These are phyloP conservation scores for Diaprepes abbreviatus DNA, from an alignment of 2,888 invertebrate genomes.

Conservation along the genomic window DNA sequence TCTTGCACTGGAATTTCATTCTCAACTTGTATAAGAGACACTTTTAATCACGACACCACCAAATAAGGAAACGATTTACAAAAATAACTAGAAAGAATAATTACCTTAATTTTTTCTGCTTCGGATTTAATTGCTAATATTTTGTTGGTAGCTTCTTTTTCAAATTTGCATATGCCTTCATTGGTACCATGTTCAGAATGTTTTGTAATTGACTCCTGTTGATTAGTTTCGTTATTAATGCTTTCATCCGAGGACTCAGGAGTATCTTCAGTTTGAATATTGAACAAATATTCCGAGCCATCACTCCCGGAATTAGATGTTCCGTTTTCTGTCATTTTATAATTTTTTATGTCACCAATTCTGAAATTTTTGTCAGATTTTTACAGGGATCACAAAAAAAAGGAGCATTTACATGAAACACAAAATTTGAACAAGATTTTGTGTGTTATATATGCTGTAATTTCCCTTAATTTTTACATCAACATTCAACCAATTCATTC, in stretches of 20 bases:
- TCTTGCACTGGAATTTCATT: no score
- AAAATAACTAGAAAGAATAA: no score
- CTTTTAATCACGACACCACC: no score
- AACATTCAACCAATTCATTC: no score
- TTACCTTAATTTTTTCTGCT: slow-evolving; percentile 41
- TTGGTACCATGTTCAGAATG: not conserved
- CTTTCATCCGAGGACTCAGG: slow-evolving; percentile 23
- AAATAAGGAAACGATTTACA: no score
- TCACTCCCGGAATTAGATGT: not conserved
- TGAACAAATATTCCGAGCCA: slow-evolving; percentile 30
- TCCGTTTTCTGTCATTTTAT: slow-evolving; percentile 31
- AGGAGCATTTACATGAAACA: no score
- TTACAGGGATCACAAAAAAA: no score
- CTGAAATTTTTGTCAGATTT: no score
- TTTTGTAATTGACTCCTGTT: not conserved
- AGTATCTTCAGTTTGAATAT: slow-evolving; percentile 34
- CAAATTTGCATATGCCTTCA: slow-evolving; percentile 14
- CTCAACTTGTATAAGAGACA: no score
- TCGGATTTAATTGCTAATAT: slow-evolving; percentile 42
- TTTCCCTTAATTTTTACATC: no score
- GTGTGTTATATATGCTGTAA: no score
- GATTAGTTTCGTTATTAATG: not conserved
- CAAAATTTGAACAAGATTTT: no score
- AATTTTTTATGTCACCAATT: slow-evolving; percentile 21
- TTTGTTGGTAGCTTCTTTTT: slow-evolving; percentile 36